Conservation (phyloP, 2,797 vertebrate species). For the Gymnocypris eckloni region DNA sequence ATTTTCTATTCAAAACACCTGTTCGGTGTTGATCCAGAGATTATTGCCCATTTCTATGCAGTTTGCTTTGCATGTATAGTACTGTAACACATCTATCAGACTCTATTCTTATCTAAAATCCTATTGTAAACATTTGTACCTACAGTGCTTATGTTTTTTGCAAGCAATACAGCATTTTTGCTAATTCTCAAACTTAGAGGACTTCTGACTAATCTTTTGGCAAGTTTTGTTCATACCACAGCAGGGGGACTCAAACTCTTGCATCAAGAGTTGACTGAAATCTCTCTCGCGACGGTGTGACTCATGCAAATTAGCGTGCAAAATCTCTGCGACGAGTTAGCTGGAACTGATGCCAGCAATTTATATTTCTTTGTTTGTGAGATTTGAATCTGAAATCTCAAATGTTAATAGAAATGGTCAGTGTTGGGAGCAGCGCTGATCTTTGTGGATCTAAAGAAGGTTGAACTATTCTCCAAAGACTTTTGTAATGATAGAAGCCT, state of each 20-base stretch:
- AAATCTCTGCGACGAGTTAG: background rate
- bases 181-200: background rate
- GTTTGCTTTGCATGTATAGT: constrained; percentile 1
- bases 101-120: constrained; percentile 12
- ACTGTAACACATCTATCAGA: constrained; percentile 9
- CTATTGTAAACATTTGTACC: constrained; percentile 9
- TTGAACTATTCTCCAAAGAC: constrained; percentile 20
- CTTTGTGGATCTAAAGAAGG: background rate
- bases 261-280: constrained; percentile 44
- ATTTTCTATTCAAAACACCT: background rate
- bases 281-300: background rate
- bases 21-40: constrained; percentile 2
- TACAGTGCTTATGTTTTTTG: background rate
- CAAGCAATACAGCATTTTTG: constrained; percentile 32
- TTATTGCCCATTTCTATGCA: background rate
- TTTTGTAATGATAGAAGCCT: constrained; percentile 1
- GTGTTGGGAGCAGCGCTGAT: background rate
- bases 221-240: background rate
- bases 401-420: background rate
- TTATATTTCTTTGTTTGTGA: background rate
- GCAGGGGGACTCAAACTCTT: constrained; percentile 39
- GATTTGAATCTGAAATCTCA: background rate
- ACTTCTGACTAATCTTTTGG: background rate
- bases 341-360: background rate
- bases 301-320: background rate